These are phyloP conservation scores for Varanus komodoensis DNA, from an alignment of 2,113 vertebrate species.

Conservation along the genomic window DNA sequence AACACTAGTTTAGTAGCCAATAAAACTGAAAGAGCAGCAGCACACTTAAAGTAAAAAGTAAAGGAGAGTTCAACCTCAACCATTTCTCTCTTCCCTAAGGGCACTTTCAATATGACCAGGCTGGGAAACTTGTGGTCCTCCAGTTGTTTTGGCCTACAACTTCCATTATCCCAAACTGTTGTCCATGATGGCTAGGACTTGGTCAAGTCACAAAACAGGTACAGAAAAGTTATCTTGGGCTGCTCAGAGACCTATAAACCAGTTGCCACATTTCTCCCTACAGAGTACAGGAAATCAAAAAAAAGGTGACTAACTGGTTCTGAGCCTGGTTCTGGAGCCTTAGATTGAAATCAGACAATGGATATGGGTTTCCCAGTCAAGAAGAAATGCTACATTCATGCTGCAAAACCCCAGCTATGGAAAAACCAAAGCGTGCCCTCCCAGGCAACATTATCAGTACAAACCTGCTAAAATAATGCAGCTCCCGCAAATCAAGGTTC, in stretches of 20 bases:
- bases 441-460: not conserved
- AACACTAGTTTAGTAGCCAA: not conserved
- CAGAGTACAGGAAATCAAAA: not conserved
- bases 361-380: not conserved
- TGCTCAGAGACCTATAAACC: not conserved
- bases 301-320: not conserved
- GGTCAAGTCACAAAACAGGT: not conserved
- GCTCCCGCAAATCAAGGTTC: not conserved
- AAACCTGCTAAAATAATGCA: not conserved
- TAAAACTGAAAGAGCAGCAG: not conserved
- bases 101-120: not conserved
- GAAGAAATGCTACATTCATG: not conserved
- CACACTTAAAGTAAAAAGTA: too few relatives aligned
- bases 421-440: not conserved
- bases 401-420: not conserved
- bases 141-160: too few relatives aligned
- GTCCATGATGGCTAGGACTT: too few relatives aligned
- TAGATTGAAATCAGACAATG: not conserved
- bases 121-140: too few relatives aligned
- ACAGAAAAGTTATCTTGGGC: not conserved
- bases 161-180: too few relatives aligned
- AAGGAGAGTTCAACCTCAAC: not conserved
- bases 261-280: too few relatives aligned
- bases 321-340: not conserved
- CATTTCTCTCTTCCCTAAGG: not conserved